phyloP scores from a whole-genome alignment of 2,888 invertebrate genomes.

The Drosophila rellima region DNA sequence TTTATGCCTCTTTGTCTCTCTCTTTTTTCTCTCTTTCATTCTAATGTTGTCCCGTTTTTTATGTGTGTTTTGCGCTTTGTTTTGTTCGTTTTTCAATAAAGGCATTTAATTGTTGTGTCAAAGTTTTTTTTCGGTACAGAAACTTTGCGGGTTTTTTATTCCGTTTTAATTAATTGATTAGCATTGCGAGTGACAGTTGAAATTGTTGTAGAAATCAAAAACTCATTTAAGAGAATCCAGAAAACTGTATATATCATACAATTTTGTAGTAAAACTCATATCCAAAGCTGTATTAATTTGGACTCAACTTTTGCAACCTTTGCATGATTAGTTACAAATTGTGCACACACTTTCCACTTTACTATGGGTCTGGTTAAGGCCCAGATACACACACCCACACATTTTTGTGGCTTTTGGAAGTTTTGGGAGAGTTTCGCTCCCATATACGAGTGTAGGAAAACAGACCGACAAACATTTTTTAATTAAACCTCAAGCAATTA shows the following conservation, averaged over 20 bases:
- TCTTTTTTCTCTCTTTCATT: not conserved
- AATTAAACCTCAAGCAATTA: conserved; percentile 80
- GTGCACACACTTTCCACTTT: conserved; percentile 2
- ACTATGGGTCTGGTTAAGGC: not conserved
- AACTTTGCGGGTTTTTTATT: conserved; percentile 29
- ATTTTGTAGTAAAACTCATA: conserved; percentile 11
- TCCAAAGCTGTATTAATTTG: conserved; percentile 30
- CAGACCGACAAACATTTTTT: conserved; percentile 72
- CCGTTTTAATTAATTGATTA: conserved; percentile 66
- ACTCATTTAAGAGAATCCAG: conserved; percentile 2
- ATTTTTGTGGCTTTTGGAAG: conserved; percentile 28
- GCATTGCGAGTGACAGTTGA: conserved; percentile 54
- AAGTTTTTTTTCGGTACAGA: conserved; percentile 29
- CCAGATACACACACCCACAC: conserved; percentile 10
- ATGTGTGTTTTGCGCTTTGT: not conserved
- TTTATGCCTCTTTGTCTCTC: not conserved
- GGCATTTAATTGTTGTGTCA: conserved; percentile 53
- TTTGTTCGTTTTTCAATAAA: conserved; percentile 35
- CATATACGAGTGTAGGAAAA: conserved; percentile 14
- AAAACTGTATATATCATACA: not conserved
- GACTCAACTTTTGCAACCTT: conserved; percentile 18
- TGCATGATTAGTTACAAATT: conserved; percentile 45
- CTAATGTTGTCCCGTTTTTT: conserved; percentile 4
- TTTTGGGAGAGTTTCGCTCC: conserved; percentile 12
- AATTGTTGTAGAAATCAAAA: conserved; percentile 29